Evolutionary conservation across 1,140 invertebrate genomes (phyloP), one percentile per base, ranked within the genome.

Genomic region (Xylocopa sonorina): DNA sequence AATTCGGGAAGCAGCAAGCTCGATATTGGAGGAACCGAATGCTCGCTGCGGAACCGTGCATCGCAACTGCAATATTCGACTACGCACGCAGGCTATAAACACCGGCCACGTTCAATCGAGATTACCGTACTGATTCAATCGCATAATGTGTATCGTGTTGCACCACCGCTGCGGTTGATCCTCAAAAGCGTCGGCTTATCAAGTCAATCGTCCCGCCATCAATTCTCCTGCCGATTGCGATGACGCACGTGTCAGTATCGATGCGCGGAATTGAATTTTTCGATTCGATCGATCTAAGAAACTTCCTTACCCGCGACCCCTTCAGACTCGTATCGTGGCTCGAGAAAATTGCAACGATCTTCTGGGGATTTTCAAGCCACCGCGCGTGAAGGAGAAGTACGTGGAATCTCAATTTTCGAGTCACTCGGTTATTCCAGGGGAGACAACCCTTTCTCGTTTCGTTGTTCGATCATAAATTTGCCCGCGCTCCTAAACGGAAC

Each of bases 121-220:
- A 76, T 80, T 80, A 80, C 38, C 29, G 71, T 34, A 14, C 62
- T 43, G 78, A 80, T 80, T 78, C 58, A 78, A 78, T 78, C 67
- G 58, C 68, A 73, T 78, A 63, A 73, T 73, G 77, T 55, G 68
- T 50, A 78, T 32, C 55, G 46, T 32, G 68, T n/a, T 41, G 48
- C 62, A 57, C 63, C 64, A 43, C 27, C 27, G 75, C 48, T 41
- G 48, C 67, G 53, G 46, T 43, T 53, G 46, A 73, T 78, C 68
- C 69, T 78, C 77, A 73, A 73, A 78, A 73, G 58, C 38, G 38
- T 5, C 48, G 48, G 50, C 29, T 55, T 51, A 71, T 50, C 57
- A 38, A 73, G 68, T 64, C 68, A 64, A 78, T 78, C 48, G 58
- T 27, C 38, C 46, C 16, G 4, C 34, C 34, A 46, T 63, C 57